Base-by-base conservation (phyloP, 1,140 invertebrate genomes). In the Gryllus bimaculatus region DNA sequence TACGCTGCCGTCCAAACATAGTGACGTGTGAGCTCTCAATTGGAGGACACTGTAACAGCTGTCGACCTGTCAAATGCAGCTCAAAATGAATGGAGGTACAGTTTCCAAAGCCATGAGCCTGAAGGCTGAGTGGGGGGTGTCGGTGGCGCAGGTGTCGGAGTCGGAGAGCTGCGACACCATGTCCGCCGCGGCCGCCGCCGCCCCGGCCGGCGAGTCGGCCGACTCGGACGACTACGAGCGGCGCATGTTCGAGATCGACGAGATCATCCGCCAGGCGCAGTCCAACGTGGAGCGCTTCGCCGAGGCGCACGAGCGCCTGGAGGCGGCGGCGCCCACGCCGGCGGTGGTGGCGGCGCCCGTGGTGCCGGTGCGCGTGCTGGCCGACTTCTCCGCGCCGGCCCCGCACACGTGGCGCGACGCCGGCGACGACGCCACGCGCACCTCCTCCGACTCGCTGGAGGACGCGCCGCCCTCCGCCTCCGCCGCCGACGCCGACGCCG, bases 201-300 rank as follows among this genome's bases (percentile, higher is more conserved):
- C 83, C 18, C 82, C 82, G 74, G 85, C 84, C 75, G 80, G 83
- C 66, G 88, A 89, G 75, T 87, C 87, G n/a, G 87, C 86, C 78
- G 85, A 85, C 75, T 82, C 86, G 54, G 89, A 90, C 81, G 91
- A 93, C 83, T 92, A 92, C 79, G 91, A 92, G 80, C 91, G 91
- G 81, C 86, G 90, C 75, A 91, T 93, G 85, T 91, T 90, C 82
- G 91, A 93, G 84, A 93, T 93, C 75, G 91, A 93, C 82, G 91
- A 92, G 84, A 93, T 93, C 49, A 93, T 93, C 81, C 87, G 89
- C 77, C 89, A 92, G 82, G 91, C 91, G 49, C 91, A 92, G 84
- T 88, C 87, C 18, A 93, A 93, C 84, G 91, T 92, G 5, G 92
- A 92, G 81, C 89, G 88, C 77, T 89, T 91, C 76, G 89, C 90